These are phyloP conservation scores for Malurus elegans DNA, from an alignment of 2,113 vertebrate genomes.

Conservation along the genomic window DNA sequence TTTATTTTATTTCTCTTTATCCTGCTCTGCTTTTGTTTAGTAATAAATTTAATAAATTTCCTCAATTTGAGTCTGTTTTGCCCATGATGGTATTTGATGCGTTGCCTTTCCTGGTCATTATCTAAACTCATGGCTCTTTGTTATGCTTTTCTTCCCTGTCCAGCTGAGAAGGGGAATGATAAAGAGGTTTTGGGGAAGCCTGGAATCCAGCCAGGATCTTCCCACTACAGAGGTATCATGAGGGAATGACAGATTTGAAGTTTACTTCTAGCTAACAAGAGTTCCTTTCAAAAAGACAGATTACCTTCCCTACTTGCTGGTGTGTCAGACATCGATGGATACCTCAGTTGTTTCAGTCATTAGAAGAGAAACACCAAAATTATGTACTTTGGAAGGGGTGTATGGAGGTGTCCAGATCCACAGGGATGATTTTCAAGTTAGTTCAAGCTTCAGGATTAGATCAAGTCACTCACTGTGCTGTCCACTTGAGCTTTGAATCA, in stretches of 20 bases:
- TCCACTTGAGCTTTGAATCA: background rate
- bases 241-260: background rate
- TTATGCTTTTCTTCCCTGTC: background rate
- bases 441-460: background rate
- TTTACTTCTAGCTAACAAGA: background rate
- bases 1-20: background rate
- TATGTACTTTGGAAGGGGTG: accelerated
- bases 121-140: background rate
- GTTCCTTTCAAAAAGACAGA: background rate
- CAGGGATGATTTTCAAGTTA: background rate
- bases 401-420: background rate
- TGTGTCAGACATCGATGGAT: accelerated
- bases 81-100: background rate
- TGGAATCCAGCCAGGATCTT: background rate
- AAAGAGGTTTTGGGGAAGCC: background rate
- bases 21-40: background rate
- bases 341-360: background rate
- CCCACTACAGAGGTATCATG: background rate
- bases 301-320: background rate
- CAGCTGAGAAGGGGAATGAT: background rate
- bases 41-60: background rate
- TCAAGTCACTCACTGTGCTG: background rate
- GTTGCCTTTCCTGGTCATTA: background rate
- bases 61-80: background rate
- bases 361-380: background rate